These are phyloP conservation scores for Aethina tumida DNA, from an alignment of 1,140 invertebrate genomes.

Conservation along the genomic window DNA sequence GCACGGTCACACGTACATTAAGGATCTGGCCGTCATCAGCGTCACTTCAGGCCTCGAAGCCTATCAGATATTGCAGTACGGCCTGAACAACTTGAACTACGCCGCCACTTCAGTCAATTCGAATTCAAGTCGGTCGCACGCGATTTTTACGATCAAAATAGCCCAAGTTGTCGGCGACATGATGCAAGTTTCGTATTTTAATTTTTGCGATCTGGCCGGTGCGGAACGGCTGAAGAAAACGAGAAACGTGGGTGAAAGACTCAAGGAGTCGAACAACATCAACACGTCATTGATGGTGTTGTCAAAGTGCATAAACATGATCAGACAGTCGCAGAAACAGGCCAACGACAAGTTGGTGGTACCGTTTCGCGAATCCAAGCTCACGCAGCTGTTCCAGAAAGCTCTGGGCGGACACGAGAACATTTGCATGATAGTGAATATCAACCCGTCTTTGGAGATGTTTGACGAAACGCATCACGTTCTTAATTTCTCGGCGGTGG, in stretches of 20 bases:
- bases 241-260: conserved; percentile 65
- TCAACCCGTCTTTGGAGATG: conserved; percentile 57
- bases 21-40: conserved; percentile 64
- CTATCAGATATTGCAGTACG: conserved; percentile 65
- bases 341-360: conserved; percentile 37
- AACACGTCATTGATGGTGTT: conserved; percentile 83
- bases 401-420: conserved; percentile 57
- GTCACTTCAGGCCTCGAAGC: conserved; percentile 72
- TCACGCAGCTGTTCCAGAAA: conserved; percentile 61
- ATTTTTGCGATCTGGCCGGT: conserved; percentile 87
- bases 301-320: conserved; percentile 37
- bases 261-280: conserved; percentile 84
- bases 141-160: conserved; percentile 78
- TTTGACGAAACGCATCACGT: conserved; percentile 76
- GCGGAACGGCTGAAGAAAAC: conserved; percentile 82
- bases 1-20: conserved; percentile 62
- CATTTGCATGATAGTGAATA: conserved; percentile 72
- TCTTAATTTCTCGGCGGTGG: conserved; percentile 62
- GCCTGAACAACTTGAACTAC: conserved; percentile 70
- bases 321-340: conserved; percentile 35
- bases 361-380: conserved; percentile 73
- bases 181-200: conserved; percentile 39
- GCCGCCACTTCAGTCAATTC: conserved; percentile 78
- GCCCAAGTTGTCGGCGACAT: conserved; percentile 35
- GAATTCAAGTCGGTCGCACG: conserved; percentile 78